Evolutionary conservation across 1,140 invertebrate species (phyloP), one percentile per base, ranked within the genome.

Genomic region (Lepidurus arcticus): DNA sequence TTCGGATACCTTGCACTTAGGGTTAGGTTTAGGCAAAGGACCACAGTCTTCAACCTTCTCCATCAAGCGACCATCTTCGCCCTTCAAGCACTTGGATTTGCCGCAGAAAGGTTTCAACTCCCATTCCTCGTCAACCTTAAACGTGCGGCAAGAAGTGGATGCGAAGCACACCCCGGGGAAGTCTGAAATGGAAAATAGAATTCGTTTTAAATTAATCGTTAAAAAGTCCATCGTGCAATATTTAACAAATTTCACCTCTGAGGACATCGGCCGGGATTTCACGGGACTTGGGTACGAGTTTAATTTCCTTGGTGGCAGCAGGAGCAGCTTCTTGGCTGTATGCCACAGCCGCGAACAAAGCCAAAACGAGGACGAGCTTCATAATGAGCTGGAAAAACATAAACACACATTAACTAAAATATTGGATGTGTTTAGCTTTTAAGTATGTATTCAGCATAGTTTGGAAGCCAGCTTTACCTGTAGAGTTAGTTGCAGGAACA

Each of bases 81-180:
- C 76, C 75, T 77, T 80, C 1, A 94, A 91, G 84, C 93, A 95
- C 47, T 92, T 94, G 79, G 92, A 93, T 79, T 92, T 90, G 11
- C 94, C 93, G 82, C 93, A 95, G 90, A 95, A 95, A 2, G 93
- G 93, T 9, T 90, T 86, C 80, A 95, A 84, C 44, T 94, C 92
- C 93, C 93, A 95, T 42, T 90, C 87, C 84, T 94, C 91, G 53
- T 90, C 90, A 44, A 92, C 91, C 83, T 94, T 92, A 43, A 94
- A 90, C 16, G 93, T 94, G 1, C 92, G 91, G 84, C 93, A 95
- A 79, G 89, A 90, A n/a, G 93, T 95, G 0, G 92, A 94, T 1
- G 93, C 93, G 85, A 95, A 95, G 83, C 93, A 95, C 87, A 93
- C 89, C 10, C 92, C 92, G 73, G 93, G 93, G 88, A 95, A 95